Evolutionary conservation across 2,113 vertebrate genomes (phyloP).

Genomic region (Megatriorchis doriae): DNA sequence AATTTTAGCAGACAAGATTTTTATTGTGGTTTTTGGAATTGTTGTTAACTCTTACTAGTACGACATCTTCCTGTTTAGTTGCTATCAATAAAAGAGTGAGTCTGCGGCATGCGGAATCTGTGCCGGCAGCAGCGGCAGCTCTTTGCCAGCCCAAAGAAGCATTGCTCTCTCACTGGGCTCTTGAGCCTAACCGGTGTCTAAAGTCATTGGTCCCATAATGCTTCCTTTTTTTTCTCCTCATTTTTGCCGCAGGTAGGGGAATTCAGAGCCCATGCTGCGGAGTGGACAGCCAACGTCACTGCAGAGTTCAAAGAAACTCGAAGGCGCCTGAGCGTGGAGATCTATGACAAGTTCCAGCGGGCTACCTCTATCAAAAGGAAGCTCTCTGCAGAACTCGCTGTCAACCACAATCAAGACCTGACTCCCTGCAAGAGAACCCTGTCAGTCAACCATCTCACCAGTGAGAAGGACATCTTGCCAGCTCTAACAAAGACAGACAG

Average conservation of each 20-base stretch:
- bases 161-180: background rate
- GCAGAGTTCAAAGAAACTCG: conserved; percentile 98
- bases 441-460: conserved; percentile 87
- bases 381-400: conserved; percentile 89
- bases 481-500: conserved; percentile 86
- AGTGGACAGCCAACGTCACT: conserved; percentile 97
- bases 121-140: background rate
- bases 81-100: background rate
- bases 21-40: background rate
- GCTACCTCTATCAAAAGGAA: conserved; percentile 97
- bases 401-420: conserved; percentile 88
- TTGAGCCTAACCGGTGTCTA: background rate
- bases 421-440: conserved; percentile 91
- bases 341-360: conserved; percentile 95
- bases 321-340: conserved; percentile 92
- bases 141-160: background rate
- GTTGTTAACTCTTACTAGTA: background rate
- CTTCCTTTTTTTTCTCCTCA: background rate
- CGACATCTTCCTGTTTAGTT: background rate
- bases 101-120: background rate
- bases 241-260: conserved; percentile 85
- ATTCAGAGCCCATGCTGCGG: conserved; percentile 92
- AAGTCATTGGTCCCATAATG: background rate
- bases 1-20: background rate
- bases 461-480: conserved; percentile 77